Evolutionary conservation across 2,888 invertebrate species (phyloP).

Genomic region (Lasioglossum marginatum): DNA sequence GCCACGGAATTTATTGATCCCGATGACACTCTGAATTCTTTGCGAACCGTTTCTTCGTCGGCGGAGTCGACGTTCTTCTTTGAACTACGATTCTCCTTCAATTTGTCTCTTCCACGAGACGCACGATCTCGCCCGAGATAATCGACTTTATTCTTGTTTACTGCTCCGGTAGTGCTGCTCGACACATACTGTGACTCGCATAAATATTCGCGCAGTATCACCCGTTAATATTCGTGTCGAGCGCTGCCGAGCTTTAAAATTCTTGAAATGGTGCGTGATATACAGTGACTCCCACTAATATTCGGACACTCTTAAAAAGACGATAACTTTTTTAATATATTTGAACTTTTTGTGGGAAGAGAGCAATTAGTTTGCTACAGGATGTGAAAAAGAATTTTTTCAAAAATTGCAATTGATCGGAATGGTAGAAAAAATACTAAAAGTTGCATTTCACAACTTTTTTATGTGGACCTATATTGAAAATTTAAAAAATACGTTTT

Average conservation of each 20-base stretch:
- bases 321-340: no score
- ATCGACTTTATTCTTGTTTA: neutral
- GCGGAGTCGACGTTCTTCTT: neutral
- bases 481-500: no score
- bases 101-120: neutral
- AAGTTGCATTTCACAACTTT: no score
- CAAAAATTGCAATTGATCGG: no score
- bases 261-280: neutral
- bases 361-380: no score
- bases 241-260: neutral
- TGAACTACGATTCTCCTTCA: neutral
- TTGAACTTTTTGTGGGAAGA: no score
- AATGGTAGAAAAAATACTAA: no score
- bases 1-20: neutral
- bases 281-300: no score
- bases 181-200: neutral
- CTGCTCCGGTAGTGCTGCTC: neutral
- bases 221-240: neutral
- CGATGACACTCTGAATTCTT: neutral
- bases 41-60: neutral
- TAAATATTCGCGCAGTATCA: neutral
- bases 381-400: no score
- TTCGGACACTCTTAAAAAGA: no score
- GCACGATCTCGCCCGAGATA: neutral
- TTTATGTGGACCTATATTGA: no score